Conservation (phyloP, 2,888 invertebrate genomes). For the Epistrophella euchroma region DNA sequence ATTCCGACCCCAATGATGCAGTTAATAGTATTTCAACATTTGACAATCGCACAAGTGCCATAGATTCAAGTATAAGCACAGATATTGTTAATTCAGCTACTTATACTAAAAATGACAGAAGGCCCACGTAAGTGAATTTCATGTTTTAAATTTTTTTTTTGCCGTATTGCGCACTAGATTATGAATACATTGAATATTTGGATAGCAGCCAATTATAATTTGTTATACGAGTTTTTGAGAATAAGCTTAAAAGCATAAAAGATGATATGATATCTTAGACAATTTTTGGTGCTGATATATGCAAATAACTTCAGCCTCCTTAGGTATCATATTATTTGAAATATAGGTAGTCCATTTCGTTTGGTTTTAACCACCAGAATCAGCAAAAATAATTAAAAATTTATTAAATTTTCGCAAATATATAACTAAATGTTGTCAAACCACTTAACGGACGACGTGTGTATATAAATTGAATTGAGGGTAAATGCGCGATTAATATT, state of each 20-base stretch:
- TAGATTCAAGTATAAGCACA: slow-evolving; percentile 76
- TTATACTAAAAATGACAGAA: slow-evolving; percentile 87
- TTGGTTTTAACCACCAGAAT: too few relatives aligned
- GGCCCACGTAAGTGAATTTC: slow-evolving; percentile 77
- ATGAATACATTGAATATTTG: neutral
- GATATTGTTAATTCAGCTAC: slow-evolving; percentile 86
- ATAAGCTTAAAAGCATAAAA: neutral
- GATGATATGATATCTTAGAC: neutral
- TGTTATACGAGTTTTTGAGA: neutral
- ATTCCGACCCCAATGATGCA: slow-evolving; percentile 88
- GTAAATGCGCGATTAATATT: too few relatives aligned
- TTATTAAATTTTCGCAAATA: too few relatives aligned
- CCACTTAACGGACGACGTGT: too few relatives aligned
- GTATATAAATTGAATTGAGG: too few relatives aligned
- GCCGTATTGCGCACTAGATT: neutral
- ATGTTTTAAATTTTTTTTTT: slow-evolving; percentile 10
- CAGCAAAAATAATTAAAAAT: too few relatives aligned
- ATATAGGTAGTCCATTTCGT: too few relatives aligned
- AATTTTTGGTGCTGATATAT: neutral
- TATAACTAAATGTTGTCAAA: too few relatives aligned
- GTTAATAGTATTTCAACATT: slow-evolving; percentile 87
- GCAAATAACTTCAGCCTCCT: too few relatives aligned
- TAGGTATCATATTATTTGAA: too few relatives aligned
- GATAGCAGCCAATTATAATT: neutral
- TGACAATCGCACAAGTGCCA: slow-evolving; percentile 86